Base-by-base conservation (phyloP, 2,113 vertebrate genomes). In the Nothocercus nigrocapillus region DNA sequence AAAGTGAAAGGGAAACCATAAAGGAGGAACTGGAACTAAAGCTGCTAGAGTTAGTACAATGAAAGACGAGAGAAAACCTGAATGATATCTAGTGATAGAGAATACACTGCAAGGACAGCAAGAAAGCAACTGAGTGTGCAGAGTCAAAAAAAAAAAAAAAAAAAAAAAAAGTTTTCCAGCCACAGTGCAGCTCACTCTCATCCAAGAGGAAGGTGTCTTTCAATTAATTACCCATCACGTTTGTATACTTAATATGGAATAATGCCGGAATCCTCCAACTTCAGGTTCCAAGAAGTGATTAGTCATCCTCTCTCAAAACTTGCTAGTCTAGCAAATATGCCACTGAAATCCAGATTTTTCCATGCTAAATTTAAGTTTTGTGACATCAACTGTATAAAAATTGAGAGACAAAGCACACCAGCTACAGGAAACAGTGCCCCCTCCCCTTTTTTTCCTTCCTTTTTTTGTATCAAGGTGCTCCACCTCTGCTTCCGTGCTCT, bases 401-500 rank as follows among this genome's bases (percentile, higher is more conserved):
- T 85, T 63, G 45, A 76, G 25, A 77, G 40, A 90, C 7, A 89
- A 92, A 89, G 9, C 70, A 85, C 53, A 51, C 9, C 61, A 53
- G 18, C 30, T 49, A 53, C 28, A 83, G 63, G 44, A 27, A 78
- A 10, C 36, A 38, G 45, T 5, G 27, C 28, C 54, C 30, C 13
- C 54, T 17, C 25, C 25, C 15, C 9, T 9, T 53, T 90, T 36
- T 34, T 54, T 25, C 3, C 6, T 73, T 53, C 62, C 20, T 72
- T n/a, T 11, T 66, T 88, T 80, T 58, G 77, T 81, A 90, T 94
- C 38, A 82, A 58, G 56, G 93, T 81, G 51, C 64, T 94, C 36
- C 61, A 81, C 10, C 54, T 70, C 44, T 40, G 42, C 27, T 89
- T 49, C 59, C 76, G 36, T 85, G 64, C 44, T 89, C 61, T 82